phyloP scores from a whole-genome alignment of 2,797 vertebrate species.

The Okamejei kenojei region DNA sequence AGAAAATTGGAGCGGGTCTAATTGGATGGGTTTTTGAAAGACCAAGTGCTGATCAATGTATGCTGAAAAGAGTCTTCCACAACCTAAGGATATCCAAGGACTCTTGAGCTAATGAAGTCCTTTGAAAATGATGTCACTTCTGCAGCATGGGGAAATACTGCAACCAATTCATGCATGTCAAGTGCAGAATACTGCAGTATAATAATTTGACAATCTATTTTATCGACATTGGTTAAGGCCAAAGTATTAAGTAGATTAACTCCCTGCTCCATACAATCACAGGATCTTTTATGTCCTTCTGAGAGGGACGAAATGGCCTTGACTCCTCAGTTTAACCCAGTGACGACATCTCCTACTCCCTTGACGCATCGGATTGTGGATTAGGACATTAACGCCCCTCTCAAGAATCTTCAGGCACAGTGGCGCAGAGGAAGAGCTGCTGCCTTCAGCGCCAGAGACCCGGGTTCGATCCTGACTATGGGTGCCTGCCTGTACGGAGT shows the following conservation, averaged over 20 bases:
- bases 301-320: neutral
- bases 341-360: neutral
- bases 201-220: neutral
- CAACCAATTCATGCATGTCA: neutral
- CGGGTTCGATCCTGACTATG: too few species aligned
- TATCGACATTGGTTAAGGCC: neutral
- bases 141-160: neutral
- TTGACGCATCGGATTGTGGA: too few species aligned
- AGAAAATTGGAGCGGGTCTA: neutral
- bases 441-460: too few species aligned
- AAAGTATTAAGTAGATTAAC: neutral
- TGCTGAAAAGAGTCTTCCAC: neutral
- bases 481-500: too few species aligned
- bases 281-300: neutral
- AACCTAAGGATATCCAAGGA: neutral
- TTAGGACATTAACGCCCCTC: too few species aligned
- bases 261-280: neutral
- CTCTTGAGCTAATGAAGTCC: neutral
- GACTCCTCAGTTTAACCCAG: neutral
- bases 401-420: too few species aligned
- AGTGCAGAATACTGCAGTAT: neutral
- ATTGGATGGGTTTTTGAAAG: neutral
- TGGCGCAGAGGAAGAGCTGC: too few species aligned
- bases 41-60: too few species aligned
- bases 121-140: neutral